Evolutionary conservation across 2,797 vertebrate genomes (phyloP).

Genomic region (Gambusia yucatana): DNA sequence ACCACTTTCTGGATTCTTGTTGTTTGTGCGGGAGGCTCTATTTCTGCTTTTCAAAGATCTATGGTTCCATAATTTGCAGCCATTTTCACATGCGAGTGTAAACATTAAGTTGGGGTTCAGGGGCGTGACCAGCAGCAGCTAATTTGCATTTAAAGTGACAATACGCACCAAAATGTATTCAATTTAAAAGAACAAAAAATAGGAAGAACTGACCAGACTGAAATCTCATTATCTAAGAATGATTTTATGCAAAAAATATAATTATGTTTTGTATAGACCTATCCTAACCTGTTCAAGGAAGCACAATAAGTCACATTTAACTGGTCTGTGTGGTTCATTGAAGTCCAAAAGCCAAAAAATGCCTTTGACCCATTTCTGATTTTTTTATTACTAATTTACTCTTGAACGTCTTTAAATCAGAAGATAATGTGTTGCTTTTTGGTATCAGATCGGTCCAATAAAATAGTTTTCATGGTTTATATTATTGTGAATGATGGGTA

Average conservation of each 20-base stretch:
- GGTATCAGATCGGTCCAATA: background rate
- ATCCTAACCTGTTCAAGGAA: too few species aligned
- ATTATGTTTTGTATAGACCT: too few species aligned
- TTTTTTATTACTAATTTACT: background rate
- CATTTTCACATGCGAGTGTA: background rate
- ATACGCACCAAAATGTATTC: background rate
- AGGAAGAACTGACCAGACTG: too few species aligned
- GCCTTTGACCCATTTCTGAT: background rate
- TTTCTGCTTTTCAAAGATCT: too few species aligned
- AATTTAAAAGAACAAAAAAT: too few species aligned
- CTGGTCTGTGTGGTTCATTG: background rate
- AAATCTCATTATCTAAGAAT: too few species aligned
- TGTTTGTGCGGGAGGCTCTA: too few species aligned
- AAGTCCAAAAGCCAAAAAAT: background rate
- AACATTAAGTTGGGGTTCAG: too few species aligned
- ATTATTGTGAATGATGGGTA: background rate
- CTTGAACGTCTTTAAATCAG: background rate
- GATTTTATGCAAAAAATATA: too few species aligned
- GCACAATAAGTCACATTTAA: background rate
- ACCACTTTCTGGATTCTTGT: too few species aligned
- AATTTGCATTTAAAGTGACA: background rate
- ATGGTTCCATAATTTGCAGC: background rate
- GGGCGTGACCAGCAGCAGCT: background rate
- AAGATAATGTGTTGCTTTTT: background rate
- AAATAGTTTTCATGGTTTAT: background rate